Percentiles rank a stretch among this genome's conserved stretches.
Evolutionary conservation across 2,113 vertebrate genomes (phyloP).

Genomic region (Clarias macrocephalus): DNA sequence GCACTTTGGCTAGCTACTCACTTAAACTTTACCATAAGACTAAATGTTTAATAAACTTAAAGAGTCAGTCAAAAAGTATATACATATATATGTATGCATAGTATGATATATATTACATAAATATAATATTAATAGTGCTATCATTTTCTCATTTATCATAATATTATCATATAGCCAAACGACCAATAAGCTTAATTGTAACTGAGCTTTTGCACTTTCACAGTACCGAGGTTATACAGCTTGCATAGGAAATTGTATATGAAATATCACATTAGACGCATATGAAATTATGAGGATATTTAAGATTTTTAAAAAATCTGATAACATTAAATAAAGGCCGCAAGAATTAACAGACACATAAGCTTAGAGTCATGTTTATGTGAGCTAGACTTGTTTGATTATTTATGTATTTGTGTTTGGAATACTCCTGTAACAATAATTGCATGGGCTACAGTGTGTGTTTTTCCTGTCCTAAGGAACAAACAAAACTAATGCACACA

Average conservation of each 20-base stretch:
- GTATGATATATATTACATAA: too few species aligned
- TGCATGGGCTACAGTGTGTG: neutral
- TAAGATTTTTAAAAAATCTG: neutral
- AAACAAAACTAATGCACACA: neutral
- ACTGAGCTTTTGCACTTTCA: neutral
- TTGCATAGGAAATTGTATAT: neutral
- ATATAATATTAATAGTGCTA: too few species aligned
- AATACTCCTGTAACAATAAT: neutral
- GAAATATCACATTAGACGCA: neutral
- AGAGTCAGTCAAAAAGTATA: too few species aligned
- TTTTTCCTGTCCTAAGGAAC: neutral
- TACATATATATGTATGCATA: too few species aligned
- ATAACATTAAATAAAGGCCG: neutral
- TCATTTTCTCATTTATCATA: too few species aligned
- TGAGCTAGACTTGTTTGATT: neutral
- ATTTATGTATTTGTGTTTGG: neutral
- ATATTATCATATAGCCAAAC: neutral
- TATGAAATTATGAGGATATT: neutral
- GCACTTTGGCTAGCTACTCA: neutral
- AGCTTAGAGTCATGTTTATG: neutral
- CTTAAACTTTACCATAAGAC: neutral
- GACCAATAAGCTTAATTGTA: neutral
- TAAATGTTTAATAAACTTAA: neutral
- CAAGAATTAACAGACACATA: neutral
- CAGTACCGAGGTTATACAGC: too few species aligned